Evolutionary conservation across 2,888 invertebrate genomes (phyloP).

Genomic region (Epicampocera succincta): DNA sequence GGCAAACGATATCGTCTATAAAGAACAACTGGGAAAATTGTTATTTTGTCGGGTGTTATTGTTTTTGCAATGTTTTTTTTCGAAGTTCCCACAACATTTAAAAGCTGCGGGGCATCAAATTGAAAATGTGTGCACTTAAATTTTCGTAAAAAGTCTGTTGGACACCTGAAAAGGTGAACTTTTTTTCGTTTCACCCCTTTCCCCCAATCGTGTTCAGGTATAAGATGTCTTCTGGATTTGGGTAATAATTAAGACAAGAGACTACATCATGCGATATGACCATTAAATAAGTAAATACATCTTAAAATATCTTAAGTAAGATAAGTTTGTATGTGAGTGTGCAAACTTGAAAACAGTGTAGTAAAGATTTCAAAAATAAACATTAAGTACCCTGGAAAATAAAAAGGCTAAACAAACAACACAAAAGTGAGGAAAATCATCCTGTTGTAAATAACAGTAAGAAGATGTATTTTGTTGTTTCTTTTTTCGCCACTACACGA

Average conservation of each 20-base stretch:
- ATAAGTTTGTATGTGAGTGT: background rate
- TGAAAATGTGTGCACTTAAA: too few species aligned
- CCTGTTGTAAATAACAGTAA: constrained; percentile 20
- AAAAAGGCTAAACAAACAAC: constrained; percentile 24
- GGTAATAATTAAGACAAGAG: background rate
- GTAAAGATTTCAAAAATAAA: too few species aligned
- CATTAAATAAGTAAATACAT: constrained; percentile 57
- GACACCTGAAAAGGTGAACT: too few species aligned
- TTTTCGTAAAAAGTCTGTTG: too few species aligned
- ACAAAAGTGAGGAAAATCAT: background rate
- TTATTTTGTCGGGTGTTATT: too few species aligned
- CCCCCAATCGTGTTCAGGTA: background rate
- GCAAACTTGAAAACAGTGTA: too few species aligned
- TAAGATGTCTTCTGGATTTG: background rate
- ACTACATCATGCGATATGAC: constrained; percentile 57
- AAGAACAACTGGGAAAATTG: too few species aligned
- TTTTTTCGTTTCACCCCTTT: background rate
- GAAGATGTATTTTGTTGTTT: constrained; percentile 55
- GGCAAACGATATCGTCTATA: too few species aligned
- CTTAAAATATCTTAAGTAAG: constrained; percentile 5
- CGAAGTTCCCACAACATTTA: too few species aligned
- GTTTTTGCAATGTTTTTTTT: too few species aligned
- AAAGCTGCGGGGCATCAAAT: too few species aligned
- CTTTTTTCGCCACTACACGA: constrained; percentile 59
- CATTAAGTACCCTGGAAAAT: background rate